These are phyloP conservation scores for Chroicocephalus ridibundus DNA, from an alignment of 2,113 vertebrate genomes.

Conservation along the genomic window DNA sequence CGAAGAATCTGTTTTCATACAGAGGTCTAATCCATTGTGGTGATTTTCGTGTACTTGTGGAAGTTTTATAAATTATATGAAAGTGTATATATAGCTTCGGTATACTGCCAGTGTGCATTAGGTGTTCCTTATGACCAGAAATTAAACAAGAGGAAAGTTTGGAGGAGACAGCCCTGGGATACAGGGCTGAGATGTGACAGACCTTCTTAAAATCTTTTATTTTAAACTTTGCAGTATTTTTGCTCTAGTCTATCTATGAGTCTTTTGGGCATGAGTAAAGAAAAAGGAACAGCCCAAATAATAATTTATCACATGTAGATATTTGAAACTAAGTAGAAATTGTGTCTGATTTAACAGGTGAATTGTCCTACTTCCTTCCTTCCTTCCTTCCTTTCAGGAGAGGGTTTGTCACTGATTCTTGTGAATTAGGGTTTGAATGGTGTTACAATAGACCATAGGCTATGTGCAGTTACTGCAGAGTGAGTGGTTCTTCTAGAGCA, in stretches of 20 bases:
- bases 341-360: not conserved
- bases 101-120: not conserved
- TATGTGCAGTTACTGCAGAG: not conserved
- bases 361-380: not conserved
- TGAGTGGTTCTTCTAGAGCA: not conserved
- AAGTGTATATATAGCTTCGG: not conserved
- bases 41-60: not conserved
- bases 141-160: not conserved
- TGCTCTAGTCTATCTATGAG: not conserved
- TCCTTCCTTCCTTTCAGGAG: not conserved
- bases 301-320: not conserved
- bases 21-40: not conserved
- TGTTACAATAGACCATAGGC: not conserved
- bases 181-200: not conserved
- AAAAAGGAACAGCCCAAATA: not conserved
- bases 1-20: not conserved
- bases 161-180: not conserved
- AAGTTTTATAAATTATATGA: not conserved
- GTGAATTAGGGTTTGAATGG: not conserved
- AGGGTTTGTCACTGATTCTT: not conserved
- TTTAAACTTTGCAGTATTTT: not conserved
- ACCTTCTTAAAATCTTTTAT: not conserved
- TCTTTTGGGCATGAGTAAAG: not conserved
- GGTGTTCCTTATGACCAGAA: not conserved
- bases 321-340: not conserved